Conservation (phyloP, 2,113 vertebrate species). For the Melospiza georgiana region DNA sequence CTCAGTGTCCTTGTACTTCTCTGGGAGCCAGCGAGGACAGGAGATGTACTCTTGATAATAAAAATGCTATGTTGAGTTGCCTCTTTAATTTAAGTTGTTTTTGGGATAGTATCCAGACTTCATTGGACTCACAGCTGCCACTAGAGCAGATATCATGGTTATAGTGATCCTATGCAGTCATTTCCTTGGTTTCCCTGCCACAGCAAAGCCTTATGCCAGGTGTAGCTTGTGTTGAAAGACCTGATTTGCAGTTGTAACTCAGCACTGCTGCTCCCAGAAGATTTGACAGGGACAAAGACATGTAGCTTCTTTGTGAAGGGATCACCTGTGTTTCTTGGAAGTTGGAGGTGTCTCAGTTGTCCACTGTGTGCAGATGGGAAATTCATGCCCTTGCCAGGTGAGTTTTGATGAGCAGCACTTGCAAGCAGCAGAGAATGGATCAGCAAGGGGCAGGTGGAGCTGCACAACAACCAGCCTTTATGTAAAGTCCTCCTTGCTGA, state of each 20-base stretch:
- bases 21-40: neutral
- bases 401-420: neutral
- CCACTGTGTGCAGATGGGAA: neutral
- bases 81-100: neutral
- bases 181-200: neutral
- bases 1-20: neutral
- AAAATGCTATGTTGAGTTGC: neutral
- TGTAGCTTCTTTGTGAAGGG: neutral
- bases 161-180: neutral
- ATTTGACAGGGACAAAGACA: neutral
- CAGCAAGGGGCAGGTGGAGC: neutral
- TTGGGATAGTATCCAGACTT: neutral
- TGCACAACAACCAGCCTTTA: neutral
- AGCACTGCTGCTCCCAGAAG: neutral
- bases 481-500: neutral
- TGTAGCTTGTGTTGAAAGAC: neutral
- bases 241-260: neutral
- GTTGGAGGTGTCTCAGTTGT: neutral
- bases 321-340: neutral
- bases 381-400: neutral
- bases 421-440: neutral
- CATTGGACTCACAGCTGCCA: neutral
- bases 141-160: fast-evolving
- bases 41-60: neutral
- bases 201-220: neutral